Conservation (phyloP, 2,797 vertebrate species). For the Tapirus indicus region DNA sequence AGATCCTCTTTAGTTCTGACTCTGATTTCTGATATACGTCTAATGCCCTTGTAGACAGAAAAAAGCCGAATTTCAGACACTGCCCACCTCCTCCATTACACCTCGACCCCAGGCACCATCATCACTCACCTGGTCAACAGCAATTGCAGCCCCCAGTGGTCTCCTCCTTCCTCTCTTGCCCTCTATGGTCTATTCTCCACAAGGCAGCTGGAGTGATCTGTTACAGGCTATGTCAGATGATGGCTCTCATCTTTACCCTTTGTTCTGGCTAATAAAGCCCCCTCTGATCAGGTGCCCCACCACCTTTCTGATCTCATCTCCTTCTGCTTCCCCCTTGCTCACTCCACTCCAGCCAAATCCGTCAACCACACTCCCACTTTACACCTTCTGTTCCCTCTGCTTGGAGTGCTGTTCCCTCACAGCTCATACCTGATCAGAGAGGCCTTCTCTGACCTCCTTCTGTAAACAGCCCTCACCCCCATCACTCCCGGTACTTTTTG, state of each 20-base stretch:
- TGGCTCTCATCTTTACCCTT: neutral
- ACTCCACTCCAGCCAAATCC: too few relatives aligned
- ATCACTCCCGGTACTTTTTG: neutral
- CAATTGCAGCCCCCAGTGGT: fast-evolving
- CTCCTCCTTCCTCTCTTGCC: neutral
- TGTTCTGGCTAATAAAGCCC: too few relatives aligned
- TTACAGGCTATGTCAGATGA: neutral
- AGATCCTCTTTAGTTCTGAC: neutral
- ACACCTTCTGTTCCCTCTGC: neutral
- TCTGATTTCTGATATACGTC: neutral
- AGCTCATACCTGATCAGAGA: neutral
- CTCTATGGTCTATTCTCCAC: neutral
- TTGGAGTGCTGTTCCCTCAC: neutral
- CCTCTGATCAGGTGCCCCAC: neutral
- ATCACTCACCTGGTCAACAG: neutral
- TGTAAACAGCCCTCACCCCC: too few relatives aligned
- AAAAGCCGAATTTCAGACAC: neutral
- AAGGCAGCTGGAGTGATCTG: neutral
- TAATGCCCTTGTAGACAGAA: neutral
- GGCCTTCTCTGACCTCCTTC: neutral
- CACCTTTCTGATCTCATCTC: neutral
- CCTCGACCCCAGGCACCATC: neutral
- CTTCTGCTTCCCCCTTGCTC: neutral
- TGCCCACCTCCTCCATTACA: fast-evolving
- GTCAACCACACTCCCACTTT: neutral